These are phyloP conservation scores for Crocodylus rhombifer DNA, from an alignment of 2,797 vertebrate genomes.

Conservation along the genomic window DNA sequence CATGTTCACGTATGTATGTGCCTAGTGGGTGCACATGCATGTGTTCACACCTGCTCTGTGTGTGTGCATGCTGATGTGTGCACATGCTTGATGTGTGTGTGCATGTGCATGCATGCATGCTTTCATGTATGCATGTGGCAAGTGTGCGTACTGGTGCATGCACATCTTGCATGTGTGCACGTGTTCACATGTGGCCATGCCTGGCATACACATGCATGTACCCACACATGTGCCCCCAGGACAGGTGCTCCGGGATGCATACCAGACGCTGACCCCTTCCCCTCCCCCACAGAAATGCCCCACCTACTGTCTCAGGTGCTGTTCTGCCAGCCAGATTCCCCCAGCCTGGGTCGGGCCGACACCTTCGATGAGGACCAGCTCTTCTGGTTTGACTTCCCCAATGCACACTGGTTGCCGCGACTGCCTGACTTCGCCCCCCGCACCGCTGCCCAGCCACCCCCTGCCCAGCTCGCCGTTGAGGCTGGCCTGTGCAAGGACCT, in stretches of 20 bases:
- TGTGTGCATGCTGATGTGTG: too few species aligned
- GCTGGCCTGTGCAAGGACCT: accelerated
- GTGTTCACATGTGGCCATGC: too few species aligned
- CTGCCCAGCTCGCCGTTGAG: neutral
- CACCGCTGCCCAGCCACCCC: neutral
- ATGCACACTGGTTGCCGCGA: constrained; percentile 34
- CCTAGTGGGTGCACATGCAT: too few species aligned
- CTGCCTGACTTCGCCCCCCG: constrained; percentile 61
- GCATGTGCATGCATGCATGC: too few species aligned
- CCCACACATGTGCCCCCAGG: too few species aligned
- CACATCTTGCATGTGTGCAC: neutral
- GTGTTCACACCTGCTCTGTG: too few species aligned
- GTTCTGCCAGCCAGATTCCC: constrained; percentile 61
- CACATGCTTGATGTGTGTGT: too few species aligned
- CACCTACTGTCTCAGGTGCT: constrained; percentile 45
- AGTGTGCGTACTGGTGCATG: neutral
- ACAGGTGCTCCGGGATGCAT: too few species aligned
- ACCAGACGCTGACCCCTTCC: constrained; percentile 69
- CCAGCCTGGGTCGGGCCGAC: constrained; percentile 27
- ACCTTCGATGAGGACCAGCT: constrained; percentile 63
- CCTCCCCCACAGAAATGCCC: constrained; percentile 83
- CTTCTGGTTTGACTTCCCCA: constrained; percentile 69
- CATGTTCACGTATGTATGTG: too few species aligned
- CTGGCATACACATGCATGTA: too few species aligned
- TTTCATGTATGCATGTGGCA: neutral